These are phyloP conservation scores for Tachysurus fulvidraco DNA, from an alignment of 2,113 vertebrate genomes.

Conservation along the genomic window DNA sequence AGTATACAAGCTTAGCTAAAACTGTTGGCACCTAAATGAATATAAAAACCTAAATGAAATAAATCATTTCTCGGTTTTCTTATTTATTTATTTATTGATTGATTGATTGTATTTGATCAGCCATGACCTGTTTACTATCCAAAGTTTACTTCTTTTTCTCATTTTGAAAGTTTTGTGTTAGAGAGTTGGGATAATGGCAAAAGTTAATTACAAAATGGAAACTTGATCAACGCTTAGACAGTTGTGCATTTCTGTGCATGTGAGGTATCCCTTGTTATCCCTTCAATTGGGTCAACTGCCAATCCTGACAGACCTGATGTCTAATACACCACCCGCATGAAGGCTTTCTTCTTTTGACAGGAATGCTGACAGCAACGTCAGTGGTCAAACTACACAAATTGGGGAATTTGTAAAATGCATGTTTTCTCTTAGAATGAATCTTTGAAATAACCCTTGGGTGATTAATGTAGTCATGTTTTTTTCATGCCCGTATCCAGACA, in stretches of 20 bases:
- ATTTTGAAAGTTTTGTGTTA: not conserved
- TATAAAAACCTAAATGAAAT: too few relatives aligned
- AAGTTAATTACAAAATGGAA: not conserved
- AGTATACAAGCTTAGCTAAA: slow-evolving; percentile 57
- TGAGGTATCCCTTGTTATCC: not conserved
- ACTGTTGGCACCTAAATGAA: not conserved
- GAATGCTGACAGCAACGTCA: not conserved
- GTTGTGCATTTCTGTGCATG: not conserved
- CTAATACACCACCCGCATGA: not conserved
- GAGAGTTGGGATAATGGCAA: not conserved
- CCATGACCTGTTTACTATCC: not conserved
- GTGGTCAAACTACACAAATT: not conserved
- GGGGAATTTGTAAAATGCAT: not conserved
- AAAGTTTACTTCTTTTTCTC: not conserved
- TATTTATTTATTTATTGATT: not conserved
- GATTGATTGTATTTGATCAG: not conserved
- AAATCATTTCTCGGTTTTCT: not conserved
- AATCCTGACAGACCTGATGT: too few relatives aligned
- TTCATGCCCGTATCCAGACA: not conserved
- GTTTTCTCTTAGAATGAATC: not conserved
- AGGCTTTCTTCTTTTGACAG: not conserved
- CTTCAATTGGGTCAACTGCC: too few relatives aligned
- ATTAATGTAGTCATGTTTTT: not conserved
- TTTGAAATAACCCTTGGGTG: not conserved
- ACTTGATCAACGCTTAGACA: not conserved